Conservation (phyloP, 1,140 invertebrate species). For the Riptortus pedestris region DNA sequence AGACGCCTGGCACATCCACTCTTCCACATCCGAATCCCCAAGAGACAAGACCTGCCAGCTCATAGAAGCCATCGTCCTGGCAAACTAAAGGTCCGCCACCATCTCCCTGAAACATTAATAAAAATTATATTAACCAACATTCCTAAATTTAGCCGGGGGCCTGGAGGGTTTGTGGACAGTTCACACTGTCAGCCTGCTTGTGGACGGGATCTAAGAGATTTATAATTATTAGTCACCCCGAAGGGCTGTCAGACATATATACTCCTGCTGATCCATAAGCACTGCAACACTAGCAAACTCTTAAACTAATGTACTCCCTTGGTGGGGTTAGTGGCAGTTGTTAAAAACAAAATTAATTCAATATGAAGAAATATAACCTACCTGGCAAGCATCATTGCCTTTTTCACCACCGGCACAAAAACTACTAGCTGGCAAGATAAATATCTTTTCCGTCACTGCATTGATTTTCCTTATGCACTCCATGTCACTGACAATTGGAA, state of each 20-base stretch:
- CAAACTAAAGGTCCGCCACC: slow-evolving; percentile 85
- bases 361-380: slow-evolving; percentile 39
- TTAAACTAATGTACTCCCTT: too few relatives aligned
- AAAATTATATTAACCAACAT: neutral
- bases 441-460: slow-evolving; percentile 86
- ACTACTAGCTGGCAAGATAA: slow-evolving; percentile 80
- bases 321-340: too few relatives aligned
- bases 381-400: slow-evolving; percentile 87
- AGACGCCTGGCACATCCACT: slow-evolving; percentile 80
- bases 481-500: slow-evolving; percentile 85
- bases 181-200: too few relatives aligned
- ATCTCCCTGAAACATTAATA: slow-evolving; percentile 58
- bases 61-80: slow-evolving; percentile 84
- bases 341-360: too few relatives aligned
- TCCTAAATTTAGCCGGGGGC: too few relatives aligned
- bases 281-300: too few relatives aligned
- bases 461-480: slow-evolving; percentile 87
- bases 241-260: too few relatives aligned
- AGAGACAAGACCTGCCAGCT: slow-evolving; percentile 79
- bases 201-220: too few relatives aligned
- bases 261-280: too few relatives aligned
- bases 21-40: slow-evolving; percentile 88
- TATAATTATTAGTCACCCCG: too few relatives aligned
- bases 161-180: too few relatives aligned
- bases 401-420: slow-evolving; percentile 88